These are phyloP conservation scores for Tetragonula carbonaria DNA, from an alignment of 2,888 invertebrate genomes.

Conservation along the genomic window DNA sequence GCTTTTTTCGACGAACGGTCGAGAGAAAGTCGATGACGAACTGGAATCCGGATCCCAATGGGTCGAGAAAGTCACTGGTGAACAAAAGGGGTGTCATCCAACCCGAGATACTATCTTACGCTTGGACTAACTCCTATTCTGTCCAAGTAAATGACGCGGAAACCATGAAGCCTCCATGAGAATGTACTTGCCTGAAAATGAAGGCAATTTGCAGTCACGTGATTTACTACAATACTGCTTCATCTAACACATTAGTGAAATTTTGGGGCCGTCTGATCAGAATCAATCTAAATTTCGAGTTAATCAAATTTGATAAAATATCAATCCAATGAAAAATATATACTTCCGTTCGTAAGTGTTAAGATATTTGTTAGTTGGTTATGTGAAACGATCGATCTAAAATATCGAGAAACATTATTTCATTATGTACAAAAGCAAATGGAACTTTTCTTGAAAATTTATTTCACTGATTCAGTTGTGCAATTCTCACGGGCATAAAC, in stretches of 20 bases:
- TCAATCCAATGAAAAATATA: too few species aligned
- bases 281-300: background rate
- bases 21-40: slow-evolving; percentile 30
- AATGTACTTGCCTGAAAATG: slow-evolving; percentile 15
- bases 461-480: too few species aligned
- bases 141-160: slow-evolving; percentile 51
- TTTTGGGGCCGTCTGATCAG: background rate
- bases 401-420: too few species aligned
- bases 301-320: background rate
- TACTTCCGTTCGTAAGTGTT: too few species aligned
- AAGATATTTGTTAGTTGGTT: too few species aligned
- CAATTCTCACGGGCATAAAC: too few species aligned
- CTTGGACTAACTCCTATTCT: slow-evolving; percentile 28
- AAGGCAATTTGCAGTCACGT: slow-evolving; percentile 35
- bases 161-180: slow-evolving; percentile 14
- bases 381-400: too few species aligned
- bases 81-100: slow-evolving; percentile 47
- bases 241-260: slow-evolving; percentile 19
- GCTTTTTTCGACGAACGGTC: background rate
- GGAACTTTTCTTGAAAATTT: too few species aligned
- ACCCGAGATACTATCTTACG: slow-evolving; percentile 32
- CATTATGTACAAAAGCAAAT: too few species aligned
- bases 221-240: slow-evolving; percentile 15
- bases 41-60: slow-evolving; percentile 35
- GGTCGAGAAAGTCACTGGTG: slow-evolving; percentile 44